These are phyloP conservation scores for Nyctibius grandis DNA, from an alignment of 2,797 vertebrate species.

Conservation along the genomic window DNA sequence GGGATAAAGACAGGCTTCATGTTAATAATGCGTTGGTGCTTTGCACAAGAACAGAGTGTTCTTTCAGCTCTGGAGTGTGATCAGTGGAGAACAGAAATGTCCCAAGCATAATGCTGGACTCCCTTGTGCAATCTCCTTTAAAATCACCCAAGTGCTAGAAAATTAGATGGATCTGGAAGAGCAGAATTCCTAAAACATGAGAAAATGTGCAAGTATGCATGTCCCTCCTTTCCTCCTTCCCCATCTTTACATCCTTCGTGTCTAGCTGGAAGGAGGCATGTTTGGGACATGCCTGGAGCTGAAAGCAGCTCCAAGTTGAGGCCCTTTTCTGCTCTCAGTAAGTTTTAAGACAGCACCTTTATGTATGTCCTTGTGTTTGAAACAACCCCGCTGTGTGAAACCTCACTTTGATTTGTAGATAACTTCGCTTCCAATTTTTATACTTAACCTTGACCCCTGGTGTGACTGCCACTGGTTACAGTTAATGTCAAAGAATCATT, in stretches of 20 bases:
- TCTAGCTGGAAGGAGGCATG: neutral
- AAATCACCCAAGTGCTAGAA: neutral
- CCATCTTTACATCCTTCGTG: rapidly evolving
- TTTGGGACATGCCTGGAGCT: neutral
- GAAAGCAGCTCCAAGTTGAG: neutral
- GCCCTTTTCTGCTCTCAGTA: neutral
- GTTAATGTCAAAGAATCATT: neutral
- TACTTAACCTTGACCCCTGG: neutral
- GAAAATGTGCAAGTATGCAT: rapidly evolving
- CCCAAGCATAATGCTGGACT: neutral
- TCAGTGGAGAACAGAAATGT: neutral
- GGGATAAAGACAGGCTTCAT: neutral
- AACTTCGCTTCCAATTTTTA: neutral
- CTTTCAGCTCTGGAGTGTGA: neutral
- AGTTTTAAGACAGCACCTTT: neutral
- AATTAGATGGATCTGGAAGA: neutral
- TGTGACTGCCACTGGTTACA: neutral
- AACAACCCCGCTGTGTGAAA: neutral
- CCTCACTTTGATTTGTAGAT: neutral
- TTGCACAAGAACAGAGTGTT: neutral
- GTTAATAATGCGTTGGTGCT: neutral
- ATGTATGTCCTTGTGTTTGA: neutral
- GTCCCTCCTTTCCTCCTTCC: neutral
- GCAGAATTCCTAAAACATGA: neutral
- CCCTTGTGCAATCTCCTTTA: neutral